Percentiles rank a stretch among this genome's conserved stretches.
Evolutionary conservation across 2,797 vertebrate genomes (phyloP).

Genomic region (Rhinogobio ventralis): DNA sequence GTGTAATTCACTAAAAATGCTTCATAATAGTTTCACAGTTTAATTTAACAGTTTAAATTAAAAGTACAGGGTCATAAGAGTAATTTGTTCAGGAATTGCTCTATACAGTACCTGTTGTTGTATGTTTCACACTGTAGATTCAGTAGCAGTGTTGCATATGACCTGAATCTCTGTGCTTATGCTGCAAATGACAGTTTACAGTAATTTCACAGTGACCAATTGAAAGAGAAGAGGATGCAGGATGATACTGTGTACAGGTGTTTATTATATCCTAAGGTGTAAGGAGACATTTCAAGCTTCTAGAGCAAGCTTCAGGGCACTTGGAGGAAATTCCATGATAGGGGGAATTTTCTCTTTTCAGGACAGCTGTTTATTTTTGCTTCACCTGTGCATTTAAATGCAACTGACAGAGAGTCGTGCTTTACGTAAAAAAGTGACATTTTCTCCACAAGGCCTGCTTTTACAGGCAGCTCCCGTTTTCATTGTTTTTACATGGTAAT

Average conservation of each 20-base stretch:
- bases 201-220: no score
- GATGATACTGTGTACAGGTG: no score
- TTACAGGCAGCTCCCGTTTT: conserved; percentile 67
- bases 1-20: not conserved
- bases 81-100: no score
- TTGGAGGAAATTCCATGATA: conserved; percentile 51
- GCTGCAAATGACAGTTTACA: no score
- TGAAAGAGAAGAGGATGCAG: no score
- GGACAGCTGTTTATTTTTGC: conserved; percentile 64
- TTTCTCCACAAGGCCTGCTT: conserved; percentile 61
- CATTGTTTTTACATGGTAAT: conserved; percentile 67
- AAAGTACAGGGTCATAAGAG: not conserved
- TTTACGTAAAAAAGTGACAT: conserved; percentile 68
- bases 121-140: no score
- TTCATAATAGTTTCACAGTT: not conserved
- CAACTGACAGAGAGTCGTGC: conserved; percentile 69
- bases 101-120: no score
- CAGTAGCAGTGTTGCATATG: no score
- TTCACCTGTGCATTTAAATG: conserved; percentile 68
- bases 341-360: conserved; percentile 55
- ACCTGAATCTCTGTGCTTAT: no score
- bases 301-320: conserved; percentile 37
- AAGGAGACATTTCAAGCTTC: conserved; percentile 48
- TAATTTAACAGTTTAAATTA: not conserved
- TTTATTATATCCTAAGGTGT: conserved; percentile 49